Conservation (phyloP, 2,888 invertebrate species). For the Perizoma flavofasciatum region DNA sequence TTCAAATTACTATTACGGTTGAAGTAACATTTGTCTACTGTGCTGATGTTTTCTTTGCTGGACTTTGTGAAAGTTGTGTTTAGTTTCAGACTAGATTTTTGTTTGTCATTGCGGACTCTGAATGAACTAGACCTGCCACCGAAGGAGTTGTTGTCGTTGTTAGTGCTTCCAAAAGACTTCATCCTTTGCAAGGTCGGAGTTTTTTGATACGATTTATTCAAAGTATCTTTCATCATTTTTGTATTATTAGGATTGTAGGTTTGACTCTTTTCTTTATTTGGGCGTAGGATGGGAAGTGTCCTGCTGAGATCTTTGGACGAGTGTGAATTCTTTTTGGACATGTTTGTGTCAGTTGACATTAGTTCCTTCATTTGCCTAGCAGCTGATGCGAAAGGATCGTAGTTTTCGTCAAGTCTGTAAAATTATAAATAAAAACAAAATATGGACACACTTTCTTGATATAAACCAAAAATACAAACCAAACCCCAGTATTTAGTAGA, state of each 20-base stretch:
- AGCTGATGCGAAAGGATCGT: slow-evolving; percentile 91
- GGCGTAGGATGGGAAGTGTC: slow-evolving; percentile 74
- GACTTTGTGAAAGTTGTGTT: slow-evolving; percentile 78
- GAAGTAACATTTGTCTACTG: slow-evolving; percentile 66
- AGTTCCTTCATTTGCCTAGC: slow-evolving; percentile 93
- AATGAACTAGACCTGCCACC: slow-evolving; percentile 77
- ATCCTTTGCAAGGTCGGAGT: slow-evolving; percentile 78
- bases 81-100: slow-evolving; percentile 72
- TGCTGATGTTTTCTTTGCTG: slow-evolving; percentile 77
- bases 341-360: slow-evolving; percentile 86
- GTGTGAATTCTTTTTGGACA: slow-evolving; percentile 71
- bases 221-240: slow-evolving; percentile 78
- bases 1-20: slow-evolving; percentile 71
- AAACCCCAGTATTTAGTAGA: neutral
- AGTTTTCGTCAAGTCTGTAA: slow-evolving; percentile 82
- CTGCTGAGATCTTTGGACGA: slow-evolving; percentile 70
- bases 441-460: slow-evolving; percentile 9
- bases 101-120: slow-evolving; percentile 58
- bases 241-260: slow-evolving; percentile 65
- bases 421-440: slow-evolving; percentile 19
- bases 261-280: slow-evolving; percentile 67
- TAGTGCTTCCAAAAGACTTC: slow-evolving; percentile 78
- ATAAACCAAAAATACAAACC: slow-evolving; percentile 1
- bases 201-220: slow-evolving; percentile 81
- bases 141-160: slow-evolving; percentile 63